phyloP scores from a whole-genome alignment of 2,888 invertebrate genomes.

The Taenaris catops region DNA sequence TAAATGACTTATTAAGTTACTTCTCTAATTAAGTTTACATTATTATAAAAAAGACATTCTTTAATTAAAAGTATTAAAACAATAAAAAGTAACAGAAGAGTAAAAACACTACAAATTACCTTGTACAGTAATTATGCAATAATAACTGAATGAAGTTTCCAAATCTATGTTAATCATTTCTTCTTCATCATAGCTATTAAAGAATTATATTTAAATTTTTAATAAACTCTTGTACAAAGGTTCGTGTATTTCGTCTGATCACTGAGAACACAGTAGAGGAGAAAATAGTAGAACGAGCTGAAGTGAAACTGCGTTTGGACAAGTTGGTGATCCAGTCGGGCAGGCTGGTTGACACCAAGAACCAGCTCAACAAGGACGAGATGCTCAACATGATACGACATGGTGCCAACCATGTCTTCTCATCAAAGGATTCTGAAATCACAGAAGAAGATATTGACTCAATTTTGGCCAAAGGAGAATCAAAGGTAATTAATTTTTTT shows the following conservation, averaged over 20 bases:
- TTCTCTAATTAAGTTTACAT: too few species aligned
- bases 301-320: slow-evolving; percentile 96
- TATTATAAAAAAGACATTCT: too few species aligned
- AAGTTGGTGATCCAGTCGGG: slow-evolving; percentile 99
- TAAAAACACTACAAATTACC: too few species aligned
- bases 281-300: slow-evolving; percentile 98
- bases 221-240: too few species aligned
- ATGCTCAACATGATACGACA: slow-evolving; percentile 99
- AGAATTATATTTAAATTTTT: too few species aligned
- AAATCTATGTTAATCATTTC: too few species aligned
- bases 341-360: slow-evolving; percentile 93
- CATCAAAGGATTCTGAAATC: slow-evolving; percentile 97
- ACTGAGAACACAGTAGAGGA: slow-evolving; percentile 99
- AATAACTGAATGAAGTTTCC: too few species aligned
- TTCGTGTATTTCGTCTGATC: slow-evolving; percentile 94
- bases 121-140: too few species aligned
- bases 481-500: slow-evolving; percentile 85
- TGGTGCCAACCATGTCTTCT: slow-evolving; percentile 99
- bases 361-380: slow-evolving; percentile 97
- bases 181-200: too few species aligned
- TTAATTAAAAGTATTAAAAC: too few species aligned
- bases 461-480: slow-evolving; percentile 94
- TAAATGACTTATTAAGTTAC: too few species aligned
- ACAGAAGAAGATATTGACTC: slow-evolving; percentile 99
- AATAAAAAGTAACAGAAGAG: too few species aligned